Percentiles rank a stretch among this genome's conserved stretches.
Evolutionary conservation across 1,140 invertebrate genomes (phyloP).

Genomic region (Drosophila seguyi): DNA sequence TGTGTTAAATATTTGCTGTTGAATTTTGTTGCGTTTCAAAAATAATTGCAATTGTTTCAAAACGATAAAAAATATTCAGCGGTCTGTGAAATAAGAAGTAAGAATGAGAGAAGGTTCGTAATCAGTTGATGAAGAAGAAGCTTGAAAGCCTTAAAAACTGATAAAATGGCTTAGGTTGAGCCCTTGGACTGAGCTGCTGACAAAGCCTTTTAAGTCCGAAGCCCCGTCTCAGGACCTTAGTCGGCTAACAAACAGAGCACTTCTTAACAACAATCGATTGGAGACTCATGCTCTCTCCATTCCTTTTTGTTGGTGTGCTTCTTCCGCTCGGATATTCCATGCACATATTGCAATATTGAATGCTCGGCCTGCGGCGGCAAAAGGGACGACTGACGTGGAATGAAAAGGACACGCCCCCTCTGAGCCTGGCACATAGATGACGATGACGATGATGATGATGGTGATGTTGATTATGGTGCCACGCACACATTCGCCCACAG

Average conservation of each 20-base stretch:
- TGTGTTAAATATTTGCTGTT: conserved; percentile 4
- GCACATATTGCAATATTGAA: conserved; percentile 70
- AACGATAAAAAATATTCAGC: too few species aligned
- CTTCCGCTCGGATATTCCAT: conserved; percentile 32
- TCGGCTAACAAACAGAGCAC: conserved; percentile 5
- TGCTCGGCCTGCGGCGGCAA: conserved; percentile 49
- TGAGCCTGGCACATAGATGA: conserved; percentile 3
- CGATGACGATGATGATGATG: conserved; percentile 26
- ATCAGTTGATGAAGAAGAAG: neutral
- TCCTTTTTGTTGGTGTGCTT: conserved; percentile 11
- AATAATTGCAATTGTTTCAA: neutral
- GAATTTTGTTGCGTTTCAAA: neutral
- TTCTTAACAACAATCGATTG: conserved; percentile 46
- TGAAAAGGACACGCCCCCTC: conserved; percentile 10
- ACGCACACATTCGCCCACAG: conserved; percentile 15
- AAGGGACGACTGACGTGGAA: conserved; percentile 8
- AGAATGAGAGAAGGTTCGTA: too few species aligned
- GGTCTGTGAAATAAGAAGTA: neutral
- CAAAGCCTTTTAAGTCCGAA: conserved; percentile 10
- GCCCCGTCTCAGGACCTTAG: conserved; percentile 12
- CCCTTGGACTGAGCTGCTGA: conserved; percentile 7
- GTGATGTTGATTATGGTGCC: conserved; percentile 17
- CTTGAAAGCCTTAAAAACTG: neutral
- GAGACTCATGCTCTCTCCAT: conserved; percentile 1
- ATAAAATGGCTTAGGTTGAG: conserved; percentile 8